phyloP scores from a whole-genome alignment of 2,797 vertebrate species.

The Oryzias sinensis region DNA sequence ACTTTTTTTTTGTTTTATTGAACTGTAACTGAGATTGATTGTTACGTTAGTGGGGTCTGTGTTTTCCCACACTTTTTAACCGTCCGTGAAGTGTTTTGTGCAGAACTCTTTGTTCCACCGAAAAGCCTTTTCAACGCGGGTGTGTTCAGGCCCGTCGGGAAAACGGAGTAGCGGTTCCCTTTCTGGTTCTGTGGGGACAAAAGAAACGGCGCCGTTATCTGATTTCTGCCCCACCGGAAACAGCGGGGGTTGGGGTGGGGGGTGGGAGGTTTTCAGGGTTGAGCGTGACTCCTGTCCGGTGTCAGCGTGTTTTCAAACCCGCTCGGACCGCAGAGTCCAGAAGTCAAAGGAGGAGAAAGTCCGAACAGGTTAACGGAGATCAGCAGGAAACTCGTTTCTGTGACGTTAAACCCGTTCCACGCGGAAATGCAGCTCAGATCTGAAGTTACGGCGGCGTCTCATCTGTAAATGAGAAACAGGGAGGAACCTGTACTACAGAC shows the following conservation, averaged over 20 bases:
- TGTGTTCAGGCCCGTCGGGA: constrained; percentile 11
- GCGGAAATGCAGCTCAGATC: too few relatives aligned
- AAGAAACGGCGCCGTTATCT: constrained; percentile 40
- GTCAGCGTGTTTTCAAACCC: constrained; percentile 31
- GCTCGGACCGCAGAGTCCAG: constrained; percentile 42
- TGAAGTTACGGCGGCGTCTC: too few relatives aligned
- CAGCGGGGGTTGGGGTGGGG: not conserved
- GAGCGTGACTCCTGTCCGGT: not conserved
- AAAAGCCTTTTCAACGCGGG: constrained; percentile 11
- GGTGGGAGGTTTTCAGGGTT: constrained; percentile 17
- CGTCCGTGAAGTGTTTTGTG: not conserved
- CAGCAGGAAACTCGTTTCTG: too few relatives aligned
- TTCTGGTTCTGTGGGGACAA: constrained; percentile 48
- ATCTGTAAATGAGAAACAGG: too few relatives aligned
- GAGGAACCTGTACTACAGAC: too few relatives aligned
- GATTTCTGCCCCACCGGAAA: constrained; percentile 58
- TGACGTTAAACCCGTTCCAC: too few relatives aligned
- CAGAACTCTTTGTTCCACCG: constrained; percentile 7
- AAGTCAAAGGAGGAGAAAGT: constrained; percentile 5
- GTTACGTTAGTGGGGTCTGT: too few relatives aligned
- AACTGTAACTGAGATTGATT: too few relatives aligned
- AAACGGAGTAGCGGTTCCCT: constrained; percentile 5
- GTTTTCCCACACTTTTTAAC: not conserved
- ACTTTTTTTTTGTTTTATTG: too few relatives aligned
- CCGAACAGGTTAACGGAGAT: too few relatives aligned